Base-by-base conservation (phyloP, 2,888 invertebrate genomes). In the Geophilus truncorum region DNA sequence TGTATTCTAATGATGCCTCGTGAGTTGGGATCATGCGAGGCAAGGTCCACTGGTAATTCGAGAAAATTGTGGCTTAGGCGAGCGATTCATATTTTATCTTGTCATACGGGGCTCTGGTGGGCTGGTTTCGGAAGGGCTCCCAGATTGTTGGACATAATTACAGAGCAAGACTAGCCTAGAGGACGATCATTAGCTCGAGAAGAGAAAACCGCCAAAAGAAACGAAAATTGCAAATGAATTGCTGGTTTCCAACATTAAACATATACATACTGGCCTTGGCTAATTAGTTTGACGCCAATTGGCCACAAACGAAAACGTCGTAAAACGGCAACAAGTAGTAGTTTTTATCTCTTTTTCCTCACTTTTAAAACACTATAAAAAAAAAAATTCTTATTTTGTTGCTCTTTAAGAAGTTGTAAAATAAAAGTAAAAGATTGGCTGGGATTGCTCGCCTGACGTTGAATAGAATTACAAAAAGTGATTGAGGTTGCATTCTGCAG, bases 171-270 rank as follows among this genome's bases (percentile, higher is more conserved):
- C 76, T 70, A 36, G 76, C 80, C 70, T 21, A 80, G 76, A 70
- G 75, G 40, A 80, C 34, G 30, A 80, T 80, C 80, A 80, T 80
- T 80, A 80, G 80, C 70, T 12, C 70, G 70, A 70, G 70, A 76
- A 34, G 79, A 30, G 62, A 34, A 62, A 62, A 34, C 79, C 79
- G 62, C 62, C 62, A 57, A 79, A 77, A 79, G 76, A 80, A 76
- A 80, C 23, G 80, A 80, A 80, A 76, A 80, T 80, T 80, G 80
- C 80, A 80, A 80, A 80, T 80, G 80, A 80, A 80, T 80, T 80
- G 80, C 75, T 80, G 80, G 80, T 80, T 80, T 80, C 80, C 28
- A 70, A 51, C 70, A 70, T 70, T 70, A 70, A n/a, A 70, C 70
- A 28, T 70, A 1, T 70, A 62, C 18, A 51, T 15, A 51, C 18